Evolutionary conservation across 2,797 vertebrate genomes (phyloP).

Genomic region (Malurus splendens): DNA sequence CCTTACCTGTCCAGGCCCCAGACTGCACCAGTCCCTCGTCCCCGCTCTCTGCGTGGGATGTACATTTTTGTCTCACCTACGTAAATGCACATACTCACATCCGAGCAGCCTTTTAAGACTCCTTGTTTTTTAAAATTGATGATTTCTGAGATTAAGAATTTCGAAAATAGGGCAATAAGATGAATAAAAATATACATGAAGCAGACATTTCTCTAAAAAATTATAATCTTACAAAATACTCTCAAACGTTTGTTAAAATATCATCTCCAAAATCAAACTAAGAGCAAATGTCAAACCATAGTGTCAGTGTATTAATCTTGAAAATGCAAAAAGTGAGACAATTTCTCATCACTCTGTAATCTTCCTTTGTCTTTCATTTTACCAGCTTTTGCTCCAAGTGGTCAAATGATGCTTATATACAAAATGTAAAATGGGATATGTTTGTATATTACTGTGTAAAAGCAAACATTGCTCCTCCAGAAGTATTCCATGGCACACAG

Average conservation of each 20-base stretch:
- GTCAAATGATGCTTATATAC: background rate
- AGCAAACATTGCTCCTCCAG: background rate
- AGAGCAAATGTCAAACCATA: background rate
- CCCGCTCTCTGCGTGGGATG: fast-evolving
- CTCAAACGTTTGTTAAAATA: background rate
- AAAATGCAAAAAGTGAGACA: background rate
- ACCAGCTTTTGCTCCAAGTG: background rate
- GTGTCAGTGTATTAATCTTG: background rate
- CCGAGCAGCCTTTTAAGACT: fast-evolving
- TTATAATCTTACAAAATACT: background rate
- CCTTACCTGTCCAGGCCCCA: fast-evolving
- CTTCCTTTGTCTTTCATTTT: background rate
- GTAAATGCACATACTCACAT: background rate
- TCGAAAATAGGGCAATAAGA: background rate
- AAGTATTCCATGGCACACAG: background rate
- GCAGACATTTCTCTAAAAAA: background rate
- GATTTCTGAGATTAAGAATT: background rate
- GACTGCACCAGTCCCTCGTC: fast-evolving
- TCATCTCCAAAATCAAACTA: background rate
- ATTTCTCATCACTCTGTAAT: background rate
- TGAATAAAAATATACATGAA: background rate
- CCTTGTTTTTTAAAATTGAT: background rate
- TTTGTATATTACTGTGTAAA: fast-evolving
- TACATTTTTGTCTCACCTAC: fast-evolving
- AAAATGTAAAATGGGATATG: background rate